Evolutionary conservation across 30 jellyfish, hydroid and myxozoan genomes (phyloP).

Genomic region (Mastigias papua): DNA sequence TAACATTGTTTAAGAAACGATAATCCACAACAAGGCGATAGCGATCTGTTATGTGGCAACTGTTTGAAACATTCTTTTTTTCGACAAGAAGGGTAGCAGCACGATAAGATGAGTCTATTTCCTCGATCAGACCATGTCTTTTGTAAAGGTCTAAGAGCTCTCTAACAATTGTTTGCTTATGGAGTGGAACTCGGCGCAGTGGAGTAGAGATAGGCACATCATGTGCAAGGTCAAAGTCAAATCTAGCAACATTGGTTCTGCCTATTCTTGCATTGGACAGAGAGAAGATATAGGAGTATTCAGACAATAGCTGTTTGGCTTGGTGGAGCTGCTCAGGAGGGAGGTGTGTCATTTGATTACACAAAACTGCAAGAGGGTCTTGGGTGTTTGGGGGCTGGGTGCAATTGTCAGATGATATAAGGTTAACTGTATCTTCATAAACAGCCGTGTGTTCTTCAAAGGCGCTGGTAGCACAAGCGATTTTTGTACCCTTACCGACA

Average conservation of each 20-base stretch:
- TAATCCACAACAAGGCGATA: conserved; percentile 53
- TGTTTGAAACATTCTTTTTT: conserved; percentile 33
- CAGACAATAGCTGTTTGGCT: conserved; percentile 30
- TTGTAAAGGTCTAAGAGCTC: conserved; percentile 46
- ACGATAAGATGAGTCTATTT: conserved; percentile 46
- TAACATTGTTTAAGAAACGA: conserved; percentile 51
- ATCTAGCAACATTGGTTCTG: too few species aligned
- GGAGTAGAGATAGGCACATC: conserved; percentile 35
- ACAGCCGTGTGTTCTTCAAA: conserved; percentile 11
- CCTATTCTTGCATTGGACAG: too few species aligned
- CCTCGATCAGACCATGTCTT: conserved; percentile 38
- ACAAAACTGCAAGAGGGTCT: conserved; percentile 22
- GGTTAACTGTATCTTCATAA: conserved; percentile 38
- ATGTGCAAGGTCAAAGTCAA: too few species aligned
- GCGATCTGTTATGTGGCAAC: conserved; percentile 41
- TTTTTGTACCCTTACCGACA: not conserved
- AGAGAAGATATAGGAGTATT: too few species aligned
- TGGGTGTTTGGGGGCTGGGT: not conserved
- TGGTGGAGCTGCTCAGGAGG: conserved; percentile 56
- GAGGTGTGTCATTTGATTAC: conserved; percentile 27
- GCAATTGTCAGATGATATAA: not conserved
- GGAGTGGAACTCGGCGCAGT: conserved; percentile 41
- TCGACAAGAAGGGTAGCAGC: conserved; percentile 54
- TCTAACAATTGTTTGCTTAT: conserved; percentile 15
- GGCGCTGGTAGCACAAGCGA: conserved; percentile 16